Percentiles rank a stretch among this genome's conserved stretches.
These are phyloP conservation scores for Leptoclinus maculatus DNA, from an alignment of 2,797 vertebrate genomes.

Conservation along the genomic window DNA sequence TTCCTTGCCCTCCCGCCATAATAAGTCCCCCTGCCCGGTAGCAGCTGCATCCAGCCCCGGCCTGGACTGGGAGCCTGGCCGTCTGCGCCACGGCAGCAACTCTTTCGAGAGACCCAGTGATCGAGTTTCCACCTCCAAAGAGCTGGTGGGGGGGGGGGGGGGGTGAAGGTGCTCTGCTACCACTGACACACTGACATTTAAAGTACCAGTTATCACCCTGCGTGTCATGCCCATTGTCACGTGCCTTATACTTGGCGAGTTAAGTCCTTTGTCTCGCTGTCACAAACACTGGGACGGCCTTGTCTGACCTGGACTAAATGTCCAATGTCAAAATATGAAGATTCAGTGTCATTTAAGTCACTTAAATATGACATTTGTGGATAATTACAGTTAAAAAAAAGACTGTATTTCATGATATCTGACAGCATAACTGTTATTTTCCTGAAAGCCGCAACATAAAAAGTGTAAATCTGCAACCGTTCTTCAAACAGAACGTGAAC, in stretches of 20 bases:
- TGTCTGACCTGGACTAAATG: not conserved
- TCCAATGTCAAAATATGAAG: not conserved
- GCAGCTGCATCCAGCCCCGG: constrained; percentile 39
- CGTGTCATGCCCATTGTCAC: constrained; percentile 25
- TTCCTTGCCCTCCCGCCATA: constrained; percentile 62
- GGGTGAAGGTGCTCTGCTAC: constrained; percentile 16
- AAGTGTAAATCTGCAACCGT: not conserved
- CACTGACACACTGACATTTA: constrained; percentile 75
- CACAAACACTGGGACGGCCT: not conserved
- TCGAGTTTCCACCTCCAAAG: constrained; percentile 64
- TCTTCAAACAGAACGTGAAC: not conserved
- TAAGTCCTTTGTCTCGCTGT: constrained; percentile 15
- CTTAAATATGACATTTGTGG: not conserved
- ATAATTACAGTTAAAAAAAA: not conserved
- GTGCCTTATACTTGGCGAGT: constrained; percentile 6
- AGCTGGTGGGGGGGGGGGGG: constrained; percentile 23
- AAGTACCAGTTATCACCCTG: constrained; percentile 44
- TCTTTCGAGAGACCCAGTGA: constrained; percentile 40
- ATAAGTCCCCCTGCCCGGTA: constrained; percentile 13
- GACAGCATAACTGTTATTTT: not conserved
- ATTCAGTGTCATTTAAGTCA: not conserved
- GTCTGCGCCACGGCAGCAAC: constrained; percentile 11
- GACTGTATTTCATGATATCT: not conserved
- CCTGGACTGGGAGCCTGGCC: constrained; percentile 15
- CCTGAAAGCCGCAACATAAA: not conserved